Percentiles rank a stretch among this genome's conserved stretches.
Conservation (phyloP, 2,113 vertebrate genomes). For the Sinocyclocheilus anshuiensis region DNA sequence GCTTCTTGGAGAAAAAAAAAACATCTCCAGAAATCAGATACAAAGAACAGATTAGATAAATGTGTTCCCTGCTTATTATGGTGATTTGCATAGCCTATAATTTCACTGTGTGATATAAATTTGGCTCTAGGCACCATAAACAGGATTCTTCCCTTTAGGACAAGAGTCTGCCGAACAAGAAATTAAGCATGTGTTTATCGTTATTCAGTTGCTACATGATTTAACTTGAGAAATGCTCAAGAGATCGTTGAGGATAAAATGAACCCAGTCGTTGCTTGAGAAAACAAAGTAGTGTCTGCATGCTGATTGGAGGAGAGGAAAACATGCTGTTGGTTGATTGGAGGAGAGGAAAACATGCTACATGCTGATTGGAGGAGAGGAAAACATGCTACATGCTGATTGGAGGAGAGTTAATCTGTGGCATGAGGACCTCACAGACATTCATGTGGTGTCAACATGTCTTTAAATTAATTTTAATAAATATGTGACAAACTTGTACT, state of each 20-base stretch:
- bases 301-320: background rate
- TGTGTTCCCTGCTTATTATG: background rate
- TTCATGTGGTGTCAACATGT: conserved; percentile 16
- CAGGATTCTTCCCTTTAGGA: background rate
- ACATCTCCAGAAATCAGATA: background rate
- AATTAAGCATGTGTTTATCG: conserved; percentile 9
- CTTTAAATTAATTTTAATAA: conserved; percentile 6
- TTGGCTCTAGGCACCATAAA: background rate
- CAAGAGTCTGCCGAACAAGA: background rate
- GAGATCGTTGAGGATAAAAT: background rate
- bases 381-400: conserved; percentile 3
- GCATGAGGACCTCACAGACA: conserved; percentile 63
- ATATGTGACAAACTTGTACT: background rate
- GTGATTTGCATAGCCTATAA: background rate
- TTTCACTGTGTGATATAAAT: background rate
- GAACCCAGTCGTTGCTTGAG: background rate
- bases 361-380: background rate
- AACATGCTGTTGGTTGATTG: conserved; percentile 13
- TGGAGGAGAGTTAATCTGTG: conserved; percentile 6
- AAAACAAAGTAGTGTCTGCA: background rate
- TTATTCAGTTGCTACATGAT: conserved; percentile 21
- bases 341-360: background rate
- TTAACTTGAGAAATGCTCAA: conserved; percentile 4
- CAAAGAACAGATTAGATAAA: background rate
- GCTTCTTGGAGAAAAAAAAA: background rate